Conservation (phyloP, 2,113 vertebrate genomes). For the Lophura nycthemera region DNA sequence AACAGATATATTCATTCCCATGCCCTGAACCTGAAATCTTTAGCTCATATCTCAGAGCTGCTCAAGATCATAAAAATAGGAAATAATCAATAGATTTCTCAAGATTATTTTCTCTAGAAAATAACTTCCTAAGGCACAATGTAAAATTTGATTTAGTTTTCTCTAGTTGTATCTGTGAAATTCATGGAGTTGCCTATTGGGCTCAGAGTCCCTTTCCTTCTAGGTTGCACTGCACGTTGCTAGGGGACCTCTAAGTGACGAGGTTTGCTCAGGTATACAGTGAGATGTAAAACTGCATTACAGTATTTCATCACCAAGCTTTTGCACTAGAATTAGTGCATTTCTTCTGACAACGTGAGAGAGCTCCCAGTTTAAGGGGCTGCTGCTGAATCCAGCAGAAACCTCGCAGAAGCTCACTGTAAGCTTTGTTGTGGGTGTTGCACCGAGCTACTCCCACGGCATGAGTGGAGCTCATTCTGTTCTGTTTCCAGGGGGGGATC, state of each 20-base stretch:
- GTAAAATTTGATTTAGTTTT: background rate
- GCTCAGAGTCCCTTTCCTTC: background rate
- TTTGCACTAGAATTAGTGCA: rapidly evolving
- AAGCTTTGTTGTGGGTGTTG: background rate
- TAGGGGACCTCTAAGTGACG: background rate
- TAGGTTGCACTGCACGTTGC: background rate
- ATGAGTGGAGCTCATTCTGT: rapidly evolving
- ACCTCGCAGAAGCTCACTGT: background rate
- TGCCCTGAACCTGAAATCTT: background rate
- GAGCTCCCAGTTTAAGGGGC: rapidly evolving
- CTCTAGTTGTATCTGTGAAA: background rate
- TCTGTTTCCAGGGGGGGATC: background rate
- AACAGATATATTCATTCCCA: background rate
- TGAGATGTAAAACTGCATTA: background rate
- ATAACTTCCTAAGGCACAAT: background rate
- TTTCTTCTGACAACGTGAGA: background rate
- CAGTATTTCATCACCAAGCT: background rate
- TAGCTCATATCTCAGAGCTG: background rate
- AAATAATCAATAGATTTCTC: background rate
- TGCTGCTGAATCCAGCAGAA: rapidly evolving
- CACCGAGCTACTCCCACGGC: background rate
- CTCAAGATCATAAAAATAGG: background rate
- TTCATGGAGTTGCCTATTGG: background rate
- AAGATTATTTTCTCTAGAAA: background rate
- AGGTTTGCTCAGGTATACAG: background rate